These are phyloP conservation scores for Paramacrobiotus metropolitanus DNA, from an alignment of 1,140 invertebrate species.

Conservation along the genomic window DNA sequence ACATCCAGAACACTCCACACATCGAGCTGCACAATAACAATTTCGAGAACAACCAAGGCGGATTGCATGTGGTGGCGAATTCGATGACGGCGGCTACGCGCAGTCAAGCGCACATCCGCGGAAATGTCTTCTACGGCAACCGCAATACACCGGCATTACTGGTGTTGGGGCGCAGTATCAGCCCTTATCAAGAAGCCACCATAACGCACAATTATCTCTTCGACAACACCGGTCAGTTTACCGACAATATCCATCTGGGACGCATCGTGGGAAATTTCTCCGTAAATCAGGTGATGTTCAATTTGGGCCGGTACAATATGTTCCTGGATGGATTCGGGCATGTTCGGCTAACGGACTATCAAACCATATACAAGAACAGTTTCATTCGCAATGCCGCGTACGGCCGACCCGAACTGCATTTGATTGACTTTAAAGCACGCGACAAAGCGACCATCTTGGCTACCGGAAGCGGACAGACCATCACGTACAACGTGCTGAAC, in stretches of 20 bases:
- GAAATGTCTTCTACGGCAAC: neutral
- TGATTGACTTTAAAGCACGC: neutral
- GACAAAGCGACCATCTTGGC: neutral
- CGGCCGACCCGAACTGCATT: neutral
- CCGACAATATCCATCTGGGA: neutral
- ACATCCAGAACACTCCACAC: neutral
- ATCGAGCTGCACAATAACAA: neutral
- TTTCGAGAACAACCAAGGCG: neutral
- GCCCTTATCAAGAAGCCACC: neutral
- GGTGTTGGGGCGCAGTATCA: neutral
- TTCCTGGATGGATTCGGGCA: neutral
- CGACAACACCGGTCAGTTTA: neutral
- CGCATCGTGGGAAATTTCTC: neutral
- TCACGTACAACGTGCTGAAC: neutral
- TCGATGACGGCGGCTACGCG: neutral
- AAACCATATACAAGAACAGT: neutral
- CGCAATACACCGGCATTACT: neutral
- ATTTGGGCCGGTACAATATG: neutral
- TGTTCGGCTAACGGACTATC: neutral
- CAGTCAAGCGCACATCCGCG: neutral
- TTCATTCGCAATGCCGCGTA: neutral
- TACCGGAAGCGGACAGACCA: neutral
- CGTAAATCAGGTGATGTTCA: neutral
- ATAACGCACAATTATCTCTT: neutral
- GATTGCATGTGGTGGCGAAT: neutral